Conservation (phyloP, 2,113 vertebrate genomes). For the human (Homo sapiens) region GRCh38 chr3:57095001-57095500, state of each 20-base stretch:
- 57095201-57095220: neutral
- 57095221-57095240: neutral
- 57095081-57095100: neutral
- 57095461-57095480: neutral
- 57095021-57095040: neutral
- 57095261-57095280: neutral
- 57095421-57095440: neutral
- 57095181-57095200: neutral
- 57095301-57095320: slow-evolving; percentile 46
- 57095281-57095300: neutral
- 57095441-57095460: neutral
- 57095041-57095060: neutral
- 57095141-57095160: neutral
- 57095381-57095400: slow-evolving; percentile 36
- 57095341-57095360: neutral
- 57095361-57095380: neutral
- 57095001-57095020: neutral
- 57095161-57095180: neutral
- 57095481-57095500: neutral
- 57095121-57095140: neutral
- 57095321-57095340: slow-evolving; percentile 49
- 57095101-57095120: neutral
- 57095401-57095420: slow-evolving; percentile 41
- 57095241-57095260: neutral
- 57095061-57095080: neutral